Conservation (phyloP, 2,797 vertebrate genomes). For the Coregonus ussuriensis region DNA sequence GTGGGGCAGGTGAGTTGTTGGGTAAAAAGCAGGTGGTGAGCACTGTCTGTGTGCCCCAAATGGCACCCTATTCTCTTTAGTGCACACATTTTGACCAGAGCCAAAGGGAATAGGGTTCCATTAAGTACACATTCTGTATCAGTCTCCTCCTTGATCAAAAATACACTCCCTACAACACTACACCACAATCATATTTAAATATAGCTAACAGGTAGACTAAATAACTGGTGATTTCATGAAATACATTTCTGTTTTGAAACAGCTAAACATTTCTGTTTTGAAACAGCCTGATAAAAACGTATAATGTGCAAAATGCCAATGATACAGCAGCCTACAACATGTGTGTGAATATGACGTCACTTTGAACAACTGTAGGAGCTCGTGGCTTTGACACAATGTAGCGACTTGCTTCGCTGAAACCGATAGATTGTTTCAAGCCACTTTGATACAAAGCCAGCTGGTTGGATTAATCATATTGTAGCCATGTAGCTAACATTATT, state of each 20-base stretch:
- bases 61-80: not conserved
- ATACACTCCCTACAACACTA: too few species aligned
- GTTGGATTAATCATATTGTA: too few species aligned
- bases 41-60: too few species aligned
- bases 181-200: too few species aligned
- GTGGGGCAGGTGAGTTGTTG: not conserved
- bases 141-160: not conserved
- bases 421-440: not conserved
- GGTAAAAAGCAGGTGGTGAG: slow-evolving; percentile 12
- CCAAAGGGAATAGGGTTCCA: too few species aligned
- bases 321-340: not conserved
- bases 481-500: too few species aligned
- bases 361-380: not conserved
- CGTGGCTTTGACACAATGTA: not conserved
- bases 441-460: too few species aligned
- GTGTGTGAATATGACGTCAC: not conserved
- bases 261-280: not conserved
- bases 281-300: not conserved
- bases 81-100: not conserved
- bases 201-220: not conserved
- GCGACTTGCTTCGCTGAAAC: not conserved
- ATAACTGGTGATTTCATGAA: not conserved
- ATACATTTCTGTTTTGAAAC: not conserved
- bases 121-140: too few species aligned
- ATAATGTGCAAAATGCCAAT: not conserved